Evolutionary conservation across 2,113 vertebrate species (phyloP).

Genomic region (Crotalus tigris): DNA sequence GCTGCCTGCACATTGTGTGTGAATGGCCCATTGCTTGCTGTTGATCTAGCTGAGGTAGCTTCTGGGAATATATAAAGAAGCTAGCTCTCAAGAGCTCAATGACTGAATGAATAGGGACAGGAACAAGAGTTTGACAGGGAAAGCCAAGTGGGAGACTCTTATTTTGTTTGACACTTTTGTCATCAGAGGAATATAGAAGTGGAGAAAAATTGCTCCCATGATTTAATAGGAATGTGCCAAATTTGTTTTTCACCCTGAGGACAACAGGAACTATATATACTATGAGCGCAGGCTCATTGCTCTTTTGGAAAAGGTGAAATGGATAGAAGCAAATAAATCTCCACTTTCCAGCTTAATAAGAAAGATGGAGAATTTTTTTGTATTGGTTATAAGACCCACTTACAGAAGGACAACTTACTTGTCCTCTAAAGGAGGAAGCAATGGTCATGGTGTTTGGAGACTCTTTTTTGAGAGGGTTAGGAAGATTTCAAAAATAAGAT

Average conservation of each 20-base stretch:
- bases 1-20: neutral
- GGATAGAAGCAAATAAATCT: neutral
- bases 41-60: neutral
- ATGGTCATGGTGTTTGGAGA: neutral
- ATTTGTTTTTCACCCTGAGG: neutral
- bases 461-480: neutral
- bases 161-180: neutral
- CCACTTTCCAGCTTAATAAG: too few relatives aligned
- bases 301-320: neutral
- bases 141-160: neutral
- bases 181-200: neutral
- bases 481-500: neutral
- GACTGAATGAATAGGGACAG: neutral
- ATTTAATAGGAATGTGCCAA: neutral
- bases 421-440: neutral
- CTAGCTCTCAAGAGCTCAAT: neutral
- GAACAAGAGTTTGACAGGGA: neutral
- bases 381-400: neutral
- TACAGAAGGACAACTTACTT: neutral
- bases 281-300: neutral
- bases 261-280: neutral
- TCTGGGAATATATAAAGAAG: neutral
- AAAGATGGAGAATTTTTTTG: neutral
- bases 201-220: neutral
- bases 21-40: neutral